phyloP scores from a whole-genome alignment of 2,888 invertebrate species.

The Ennomos quercinarius region DNA sequence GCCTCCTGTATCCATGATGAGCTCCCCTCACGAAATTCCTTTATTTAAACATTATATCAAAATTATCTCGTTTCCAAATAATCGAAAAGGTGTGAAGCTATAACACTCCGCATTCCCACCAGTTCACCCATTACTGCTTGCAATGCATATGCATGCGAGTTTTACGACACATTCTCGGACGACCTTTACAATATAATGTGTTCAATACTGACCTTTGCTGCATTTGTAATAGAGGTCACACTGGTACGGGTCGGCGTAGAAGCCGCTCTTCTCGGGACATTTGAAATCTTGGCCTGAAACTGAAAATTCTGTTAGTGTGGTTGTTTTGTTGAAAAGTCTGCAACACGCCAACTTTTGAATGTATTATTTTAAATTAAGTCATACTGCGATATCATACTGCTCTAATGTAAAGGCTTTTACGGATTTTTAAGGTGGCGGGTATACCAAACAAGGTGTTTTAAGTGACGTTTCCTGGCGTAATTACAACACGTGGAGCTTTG shows the following conservation, averaged over 20 bases:
- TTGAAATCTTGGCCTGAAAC: conserved; percentile 85
- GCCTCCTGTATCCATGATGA: no score
- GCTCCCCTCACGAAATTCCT: no score
- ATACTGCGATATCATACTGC: no score
- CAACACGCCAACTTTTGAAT: no score
- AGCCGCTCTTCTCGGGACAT: conserved; percentile 91
- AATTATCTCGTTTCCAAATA: neutral
- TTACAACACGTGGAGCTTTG: no score
- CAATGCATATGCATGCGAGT: conserved; percentile 3
- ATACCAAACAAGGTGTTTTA: no score
- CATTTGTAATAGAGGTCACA: conserved; percentile 93
- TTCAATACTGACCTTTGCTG: conserved; percentile 83
- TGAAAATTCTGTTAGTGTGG: conserved; percentile 44
- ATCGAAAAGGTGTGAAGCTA: conserved; percentile 4
- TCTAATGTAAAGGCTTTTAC: no score
- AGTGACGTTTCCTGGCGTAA: no score
- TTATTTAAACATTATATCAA: neutral
- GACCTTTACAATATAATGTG: conserved; percentile 50
- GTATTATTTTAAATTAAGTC: no score
- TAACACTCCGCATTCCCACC: neutral
- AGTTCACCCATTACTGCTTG: conserved; percentile 3
- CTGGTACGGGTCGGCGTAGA: conserved; percentile 89
- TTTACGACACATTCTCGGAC: conserved; percentile 25
- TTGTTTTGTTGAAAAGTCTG: no score
- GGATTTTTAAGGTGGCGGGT: no score